Conservation (phyloP, 2,797 vertebrate genomes). For the Ambastaia sidthimunki region DNA sequence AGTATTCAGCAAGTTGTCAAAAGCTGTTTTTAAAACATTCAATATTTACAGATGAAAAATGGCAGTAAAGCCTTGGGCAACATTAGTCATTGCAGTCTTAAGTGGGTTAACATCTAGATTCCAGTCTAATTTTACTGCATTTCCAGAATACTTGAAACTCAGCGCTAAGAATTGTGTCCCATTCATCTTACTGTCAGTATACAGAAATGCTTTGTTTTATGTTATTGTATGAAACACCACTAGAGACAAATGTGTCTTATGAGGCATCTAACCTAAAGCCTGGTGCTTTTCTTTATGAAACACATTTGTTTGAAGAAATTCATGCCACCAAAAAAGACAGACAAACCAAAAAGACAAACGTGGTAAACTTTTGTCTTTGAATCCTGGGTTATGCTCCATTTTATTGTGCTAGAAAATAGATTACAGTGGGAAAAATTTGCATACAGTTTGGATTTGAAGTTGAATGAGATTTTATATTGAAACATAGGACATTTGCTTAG, state of each 20-base stretch:
- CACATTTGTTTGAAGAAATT: constrained; percentile 25
- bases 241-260: constrained; percentile 30
- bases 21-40: neutral
- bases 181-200: constrained; percentile 46
- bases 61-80: neutral
- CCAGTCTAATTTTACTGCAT: constrained; percentile 3
- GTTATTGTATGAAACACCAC: constrained; percentile 23
- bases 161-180: neutral
- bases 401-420: constrained; percentile 1
- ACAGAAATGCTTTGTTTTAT: constrained; percentile 24
- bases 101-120: neutral
- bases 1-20: neutral
- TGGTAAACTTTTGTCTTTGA: neutral
- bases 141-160: constrained; percentile 12
- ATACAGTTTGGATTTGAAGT: neutral
- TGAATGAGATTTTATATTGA: neutral
- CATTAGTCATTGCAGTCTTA: neutral
- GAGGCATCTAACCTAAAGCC: constrained; percentile 8
- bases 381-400: neutral
- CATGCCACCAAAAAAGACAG: too few species aligned
- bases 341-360: constrained; percentile 18
- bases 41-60: neutral
- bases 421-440: neutral
- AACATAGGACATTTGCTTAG: constrained; percentile 12
- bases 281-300: constrained; percentile 31